Percentiles rank a stretch among this genome's conserved stretches.
Evolutionary conservation across 2,113 vertebrate genomes (phyloP).

Genomic region (Carassius auratus): DNA sequence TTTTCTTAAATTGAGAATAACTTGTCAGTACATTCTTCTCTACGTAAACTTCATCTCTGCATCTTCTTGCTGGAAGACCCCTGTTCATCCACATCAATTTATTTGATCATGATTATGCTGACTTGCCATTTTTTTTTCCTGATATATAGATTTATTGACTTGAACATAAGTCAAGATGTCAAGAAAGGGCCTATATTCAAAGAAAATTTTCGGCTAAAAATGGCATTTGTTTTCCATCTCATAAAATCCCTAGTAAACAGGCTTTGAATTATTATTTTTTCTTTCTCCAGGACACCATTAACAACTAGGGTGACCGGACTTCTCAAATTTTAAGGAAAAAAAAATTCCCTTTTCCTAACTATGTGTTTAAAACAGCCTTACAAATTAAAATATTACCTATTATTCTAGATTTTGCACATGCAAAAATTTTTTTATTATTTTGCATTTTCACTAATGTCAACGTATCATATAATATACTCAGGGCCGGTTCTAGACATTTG

Average conservation of each 20-base stretch:
- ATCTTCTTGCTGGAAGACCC: conserved; percentile 21
- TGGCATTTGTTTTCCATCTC: conserved; percentile 20
- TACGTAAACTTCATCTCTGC: conserved; percentile 19
- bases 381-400: no score
- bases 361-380: no score
- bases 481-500: no score
- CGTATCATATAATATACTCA: background rate
- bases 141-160: conserved; percentile 62
- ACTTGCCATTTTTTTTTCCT: conserved; percentile 53
- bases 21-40: conserved; percentile 46
- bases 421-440: no score
- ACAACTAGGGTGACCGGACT: no score
- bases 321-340: no score
- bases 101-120: conserved; percentile 65
- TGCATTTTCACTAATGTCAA: no score
- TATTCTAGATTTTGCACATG: no score
- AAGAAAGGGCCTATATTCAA: conserved; percentile 37
- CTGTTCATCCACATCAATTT: conserved; percentile 42
- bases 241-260: conserved; percentile 18
- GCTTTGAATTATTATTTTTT: background rate
- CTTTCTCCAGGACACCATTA: background rate
- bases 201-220: background rate
- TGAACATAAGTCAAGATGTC: conserved; percentile 63
- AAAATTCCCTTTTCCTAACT: no score
- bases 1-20: conserved; percentile 54